These are phyloP conservation scores for Erinaceus europaeus DNA, from an alignment of 2,113 vertebrate genomes.

Conservation along the genomic window DNA sequence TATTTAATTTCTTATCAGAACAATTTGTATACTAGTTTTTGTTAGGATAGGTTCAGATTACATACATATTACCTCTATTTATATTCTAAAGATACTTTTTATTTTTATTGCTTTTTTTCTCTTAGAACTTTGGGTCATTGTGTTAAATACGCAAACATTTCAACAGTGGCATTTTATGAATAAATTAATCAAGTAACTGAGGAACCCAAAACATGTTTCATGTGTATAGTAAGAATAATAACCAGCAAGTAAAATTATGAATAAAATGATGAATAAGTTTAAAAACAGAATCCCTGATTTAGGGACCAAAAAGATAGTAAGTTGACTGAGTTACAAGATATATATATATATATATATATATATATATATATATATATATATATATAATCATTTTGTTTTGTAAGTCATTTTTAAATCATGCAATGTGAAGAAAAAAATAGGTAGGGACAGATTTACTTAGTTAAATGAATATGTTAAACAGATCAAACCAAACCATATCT, in stretches of 20 bases:
- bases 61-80: background rate
- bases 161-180: background rate
- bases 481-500: background rate
- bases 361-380: no score
- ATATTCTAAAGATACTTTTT: background rate
- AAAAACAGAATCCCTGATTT: background rate
- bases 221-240: background rate
- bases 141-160: slow-evolving; percentile 12
- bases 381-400: no score
- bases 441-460: no score
- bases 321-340: background rate
- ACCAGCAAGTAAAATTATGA: background rate
- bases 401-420: no score
- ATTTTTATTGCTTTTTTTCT: background rate
- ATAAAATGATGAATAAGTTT: background rate
- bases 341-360: no score
- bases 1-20: no score
- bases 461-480: background rate
- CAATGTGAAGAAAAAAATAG: background rate
- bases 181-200: background rate
- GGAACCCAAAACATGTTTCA: background rate
- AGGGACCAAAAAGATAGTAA: background rate
- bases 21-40: no score
- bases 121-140: background rate
- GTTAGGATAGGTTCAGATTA: background rate